Conservation (phyloP, 2,888 invertebrate genomes). For the Matsumyia berberina region DNA sequence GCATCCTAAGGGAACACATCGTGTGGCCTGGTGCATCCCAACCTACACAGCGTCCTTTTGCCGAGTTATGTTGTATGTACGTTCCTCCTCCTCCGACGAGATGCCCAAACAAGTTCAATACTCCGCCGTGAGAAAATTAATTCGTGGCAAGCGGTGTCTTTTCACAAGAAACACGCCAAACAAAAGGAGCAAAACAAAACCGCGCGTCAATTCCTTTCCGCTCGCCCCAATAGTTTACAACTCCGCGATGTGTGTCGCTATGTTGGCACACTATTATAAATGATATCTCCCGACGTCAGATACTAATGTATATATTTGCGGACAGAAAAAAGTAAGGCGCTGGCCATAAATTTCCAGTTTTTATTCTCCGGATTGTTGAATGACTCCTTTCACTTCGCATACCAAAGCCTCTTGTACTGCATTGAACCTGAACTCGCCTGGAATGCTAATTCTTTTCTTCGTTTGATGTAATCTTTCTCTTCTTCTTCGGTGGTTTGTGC, state of each 20-base stretch:
- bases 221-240: conserved; percentile 63
- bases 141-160: conserved; percentile 62
- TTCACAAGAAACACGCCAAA: conserved; percentile 46
- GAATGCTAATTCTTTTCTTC: conserved; percentile 78
- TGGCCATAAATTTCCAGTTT: conserved; percentile 75
- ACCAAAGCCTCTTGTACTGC: conserved; percentile 77
- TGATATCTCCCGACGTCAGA: no score
- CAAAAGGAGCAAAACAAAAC: conserved; percentile 6
- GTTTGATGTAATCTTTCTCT: conserved; percentile 76
- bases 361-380: conserved; percentile 77
- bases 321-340: conserved; percentile 73
- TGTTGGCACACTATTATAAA: conserved; percentile 1
- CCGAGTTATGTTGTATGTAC: conserved; percentile 2
- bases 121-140: conserved; percentile 56
- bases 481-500: conserved; percentile 40
- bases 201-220: conserved; percentile 18
- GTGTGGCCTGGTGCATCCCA: conserved; percentile 3
- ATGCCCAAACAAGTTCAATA: conserved; percentile 63
- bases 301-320: conserved; percentile 6
- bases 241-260: conserved; percentile 47
- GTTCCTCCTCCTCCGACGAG: conserved; percentile 1
- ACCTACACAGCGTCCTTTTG: conserved; percentile 32
- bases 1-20: conserved; percentile 11
- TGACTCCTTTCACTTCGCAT: conserved; percentile 81
- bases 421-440: conserved; percentile 78